These are phyloP conservation scores for Acestrorhynchus altus DNA, from an alignment of 2,797 vertebrate genomes.

Conservation along the genomic window DNA sequence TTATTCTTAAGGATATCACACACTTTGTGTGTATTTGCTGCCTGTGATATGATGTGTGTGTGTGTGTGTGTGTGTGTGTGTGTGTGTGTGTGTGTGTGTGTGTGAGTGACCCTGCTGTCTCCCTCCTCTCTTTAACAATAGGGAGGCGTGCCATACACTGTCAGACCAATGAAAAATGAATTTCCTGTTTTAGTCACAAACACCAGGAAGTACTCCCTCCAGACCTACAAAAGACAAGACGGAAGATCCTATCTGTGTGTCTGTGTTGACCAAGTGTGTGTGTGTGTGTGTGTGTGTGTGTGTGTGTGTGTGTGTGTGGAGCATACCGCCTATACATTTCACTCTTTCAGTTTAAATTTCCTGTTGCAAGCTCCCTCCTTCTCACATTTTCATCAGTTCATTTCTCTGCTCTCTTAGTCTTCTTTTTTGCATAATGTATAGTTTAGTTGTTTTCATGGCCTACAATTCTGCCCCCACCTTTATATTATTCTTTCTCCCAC, in stretches of 20 bases:
- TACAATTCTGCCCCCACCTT: constrained; percentile 6
- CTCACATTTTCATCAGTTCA: neutral
- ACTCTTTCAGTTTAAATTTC: neutral
- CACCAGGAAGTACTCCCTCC: constrained; percentile 64
- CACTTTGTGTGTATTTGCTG: constrained; percentile 35
- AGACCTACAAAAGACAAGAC: constrained; percentile 44
- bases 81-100: constrained; percentile 24
- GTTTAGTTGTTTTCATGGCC: constrained; percentile 11
- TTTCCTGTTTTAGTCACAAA: constrained; percentile 69
- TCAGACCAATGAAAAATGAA: constrained; percentile 67
- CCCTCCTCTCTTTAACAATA: constrained; percentile 64
- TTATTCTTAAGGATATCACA: neutral
- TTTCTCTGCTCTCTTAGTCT: constrained; percentile 3
- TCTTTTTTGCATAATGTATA: constrained; percentile 20
- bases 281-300: constrained; percentile 28
- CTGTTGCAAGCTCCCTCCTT: neutral
- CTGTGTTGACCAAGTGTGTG: constrained; percentile 38
- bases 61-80: constrained; percentile 24
- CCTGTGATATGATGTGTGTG: constrained; percentile 24
- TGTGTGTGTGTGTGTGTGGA: constrained; percentile 18
- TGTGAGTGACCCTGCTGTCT: constrained; percentile 40
- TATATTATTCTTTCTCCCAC: constrained; percentile 34
- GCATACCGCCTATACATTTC: neutral
- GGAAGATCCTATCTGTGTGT: constrained; percentile 46
- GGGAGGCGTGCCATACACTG: constrained; percentile 62